phyloP scores from a whole-genome alignment of 92 coral and sea anemone species.

The Epizoanthus rinbou region DNA sequence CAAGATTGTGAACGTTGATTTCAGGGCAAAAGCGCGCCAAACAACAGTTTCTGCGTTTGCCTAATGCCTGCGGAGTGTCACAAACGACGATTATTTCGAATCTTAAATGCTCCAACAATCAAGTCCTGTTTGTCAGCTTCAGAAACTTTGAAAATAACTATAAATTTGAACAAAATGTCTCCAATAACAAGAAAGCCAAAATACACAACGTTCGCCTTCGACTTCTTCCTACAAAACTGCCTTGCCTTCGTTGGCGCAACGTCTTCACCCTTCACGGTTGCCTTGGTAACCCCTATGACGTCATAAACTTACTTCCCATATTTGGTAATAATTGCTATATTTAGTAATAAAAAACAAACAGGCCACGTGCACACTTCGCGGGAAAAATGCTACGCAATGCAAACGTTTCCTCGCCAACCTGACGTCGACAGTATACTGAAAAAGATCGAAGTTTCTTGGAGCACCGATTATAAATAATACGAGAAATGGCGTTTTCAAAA shows the following conservation, averaged over 20 bases:
- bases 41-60: not conserved
- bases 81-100: not conserved
- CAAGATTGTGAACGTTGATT: not conserved
- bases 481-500: no score
- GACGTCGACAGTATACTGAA: no score
- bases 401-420: not conserved
- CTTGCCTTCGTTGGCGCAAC: constrained; percentile 30
- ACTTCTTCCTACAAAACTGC: not conserved
- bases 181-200: not conserved
- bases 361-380: constrained; percentile 7
- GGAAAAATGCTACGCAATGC: not conserved
- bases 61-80: not conserved
- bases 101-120: not conserved
- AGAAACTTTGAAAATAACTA: not conserved
- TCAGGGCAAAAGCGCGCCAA: constrained; percentile 31
- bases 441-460: no score
- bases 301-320: not conserved
- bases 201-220: not conserved
- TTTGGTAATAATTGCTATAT: not conserved
- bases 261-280: constrained; percentile 15
- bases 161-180: not conserved
- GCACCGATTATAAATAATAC: no score
- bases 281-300: constrained; percentile 31
- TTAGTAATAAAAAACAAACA: not conserved
- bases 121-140: not conserved